Evolutionary conservation across 2,113 vertebrate genomes (phyloP), one percentile per base, ranked within the genome.

Genomic region (Lates calcarifer): DNA sequence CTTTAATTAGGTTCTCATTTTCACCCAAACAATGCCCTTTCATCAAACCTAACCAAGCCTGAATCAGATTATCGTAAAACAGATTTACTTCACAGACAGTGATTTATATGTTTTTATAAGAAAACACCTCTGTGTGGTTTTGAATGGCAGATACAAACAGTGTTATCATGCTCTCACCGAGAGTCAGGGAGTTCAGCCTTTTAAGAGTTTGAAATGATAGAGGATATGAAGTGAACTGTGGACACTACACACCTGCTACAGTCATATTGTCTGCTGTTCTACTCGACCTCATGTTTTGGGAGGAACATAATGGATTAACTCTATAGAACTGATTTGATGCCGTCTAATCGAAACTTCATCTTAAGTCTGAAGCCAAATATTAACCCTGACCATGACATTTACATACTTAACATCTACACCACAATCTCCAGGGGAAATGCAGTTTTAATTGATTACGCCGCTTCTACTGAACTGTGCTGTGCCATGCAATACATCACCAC

Each of bases 371-470:
- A 78, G 29, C 28, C 58, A 71, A 28, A 53, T 11, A 31, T 39
- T 37, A 29, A 56, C 41, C 20, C 15, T 53, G 31, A 41, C 35
- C 9, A 4, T 66, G 24, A 41, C 31, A 31, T 74, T 69, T 67
- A 43, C 56, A 64, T 76, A 26, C n/a, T 58, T 75, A 45, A 17
- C 9, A 65, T 74, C 29, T 51, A 28, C 4, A 1, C 53, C 10
- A 3, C 24, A 41, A 7, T 69, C 17, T 68, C 74, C 10, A 18
- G 45, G 49, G 31, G 10, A 39, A 29, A 22, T 26, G 28, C 35
- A 41, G 22, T 56, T 79, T 75, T 57, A 67, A 74, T 77, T 82
- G 47, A 73, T 79, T 71, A 60, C 66, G 22, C 49, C n/a, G 28
- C 15, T 20, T 77, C 49, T 51, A 26, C 37, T 74, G 63, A 76